Evolutionary conservation across 2,797 vertebrate genomes (phyloP), one percentile per base, ranked within the genome.

Genomic region (Coracias cyanogaster): DNA sequence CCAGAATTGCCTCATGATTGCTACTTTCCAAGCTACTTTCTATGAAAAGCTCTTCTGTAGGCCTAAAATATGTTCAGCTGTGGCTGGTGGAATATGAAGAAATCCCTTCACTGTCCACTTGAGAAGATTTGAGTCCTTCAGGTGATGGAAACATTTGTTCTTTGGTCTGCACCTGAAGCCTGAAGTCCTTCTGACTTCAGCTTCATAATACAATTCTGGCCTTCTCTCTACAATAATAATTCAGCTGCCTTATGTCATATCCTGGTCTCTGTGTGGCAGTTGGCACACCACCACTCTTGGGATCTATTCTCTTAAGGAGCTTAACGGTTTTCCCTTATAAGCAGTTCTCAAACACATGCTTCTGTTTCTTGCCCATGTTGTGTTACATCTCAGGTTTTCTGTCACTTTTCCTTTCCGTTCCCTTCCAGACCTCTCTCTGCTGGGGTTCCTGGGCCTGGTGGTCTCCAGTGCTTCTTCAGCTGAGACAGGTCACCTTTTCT

Each of bases 121-220:
- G 49, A 86, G 70, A 78, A n/a, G 18, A 54, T 49, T 31, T 35
- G 61, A 57, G 35, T 71, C 19, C 18, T 91, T 26, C n/a, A 58
- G 8, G 9, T 33, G 41, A 28, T 31, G 11, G 33, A 15, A 81
- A 43, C 15, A 9, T 76, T 88, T 55, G 12, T 64, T 67, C 45
- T 85, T 79, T 0, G 1, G 5, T 52, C 25, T 80, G 19, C 15
- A 52, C 12, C n/a, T 61, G 46, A 81, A 72, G 48, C 15, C 21
- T 43, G 31, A 64, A 20, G 3, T n/a, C 0, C 0, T 28, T 6
- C 41, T 66, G 26, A n/a, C 57, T 35, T 81, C 31, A 70, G n/a
- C 46, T 87, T 79, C 58, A 9, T 35, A 57, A 33, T 17, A 45
- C 7, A 3, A 19, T 93, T 86, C 43, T 70, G 25, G 13, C 11